phyloP scores from a whole-genome alignment of 2,113 vertebrate species.

The Myotis davidii region DNA sequence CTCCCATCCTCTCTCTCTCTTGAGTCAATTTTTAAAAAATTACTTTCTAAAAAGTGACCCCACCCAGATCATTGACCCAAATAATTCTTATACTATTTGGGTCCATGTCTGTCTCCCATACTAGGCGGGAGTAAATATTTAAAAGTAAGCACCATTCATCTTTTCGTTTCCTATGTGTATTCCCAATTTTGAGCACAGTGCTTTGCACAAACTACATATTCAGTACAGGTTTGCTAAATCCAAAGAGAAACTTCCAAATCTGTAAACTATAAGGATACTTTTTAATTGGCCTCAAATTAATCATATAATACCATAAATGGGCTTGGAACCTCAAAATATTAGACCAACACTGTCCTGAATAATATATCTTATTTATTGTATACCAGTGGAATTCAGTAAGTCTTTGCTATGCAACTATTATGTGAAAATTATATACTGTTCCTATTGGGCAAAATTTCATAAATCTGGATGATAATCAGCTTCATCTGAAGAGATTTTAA shows the following conservation, averaged over 20 bases:
- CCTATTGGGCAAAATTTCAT: neutral
- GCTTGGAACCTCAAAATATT: neutral
- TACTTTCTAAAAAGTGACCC: neutral
- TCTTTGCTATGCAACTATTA: neutral
- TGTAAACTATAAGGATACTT: neutral
- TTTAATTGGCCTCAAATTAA: neutral
- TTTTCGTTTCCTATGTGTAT: neutral
- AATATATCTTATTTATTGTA: neutral
- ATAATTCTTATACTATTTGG: neutral
- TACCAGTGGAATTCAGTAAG: neutral
- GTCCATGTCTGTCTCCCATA: neutral
- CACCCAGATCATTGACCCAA: neutral
- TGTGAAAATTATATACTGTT: neutral
- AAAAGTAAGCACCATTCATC: neutral
- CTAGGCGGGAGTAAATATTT: neutral
- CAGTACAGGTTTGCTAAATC: slow-evolving; percentile 17
- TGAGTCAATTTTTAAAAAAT: too few relatives aligned
- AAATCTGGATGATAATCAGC: neutral
- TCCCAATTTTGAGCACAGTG: neutral
- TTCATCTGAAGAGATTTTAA: slow-evolving; percentile 24
- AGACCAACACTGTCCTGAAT: neutral
- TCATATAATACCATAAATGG: neutral
- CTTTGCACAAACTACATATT: neutral
- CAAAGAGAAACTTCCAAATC: neutral
- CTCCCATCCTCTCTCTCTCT: too few relatives aligned